These are phyloP conservation scores for Aelia acuminata DNA, from an alignment of 2,888 invertebrate species.

Conservation along the genomic window DNA sequence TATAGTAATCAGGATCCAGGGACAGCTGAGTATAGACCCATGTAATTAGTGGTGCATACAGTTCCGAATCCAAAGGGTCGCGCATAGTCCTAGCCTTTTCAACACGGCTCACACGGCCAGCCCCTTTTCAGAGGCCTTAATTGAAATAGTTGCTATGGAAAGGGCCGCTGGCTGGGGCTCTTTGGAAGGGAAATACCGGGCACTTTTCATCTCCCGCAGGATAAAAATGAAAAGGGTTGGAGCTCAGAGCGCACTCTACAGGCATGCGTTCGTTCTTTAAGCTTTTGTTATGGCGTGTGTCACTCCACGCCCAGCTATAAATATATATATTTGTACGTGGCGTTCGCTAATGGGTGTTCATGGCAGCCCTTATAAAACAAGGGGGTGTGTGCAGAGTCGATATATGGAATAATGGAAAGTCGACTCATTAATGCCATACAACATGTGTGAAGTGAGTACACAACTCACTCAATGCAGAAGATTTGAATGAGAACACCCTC, in stretches of 20 bases:
- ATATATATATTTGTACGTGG: not conserved
- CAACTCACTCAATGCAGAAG: too few relatives aligned
- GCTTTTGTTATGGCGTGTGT: not conserved
- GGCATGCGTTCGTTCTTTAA: not conserved
- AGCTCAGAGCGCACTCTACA: not conserved
- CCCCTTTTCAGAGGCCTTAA: not conserved
- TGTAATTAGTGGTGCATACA: not conserved
- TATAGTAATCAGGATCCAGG: not conserved
- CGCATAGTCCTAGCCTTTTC: not conserved
- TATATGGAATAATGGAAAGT: not conserved
- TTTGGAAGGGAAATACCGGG: not conserved
- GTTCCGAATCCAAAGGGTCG: not conserved
- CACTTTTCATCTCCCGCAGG: not conserved
- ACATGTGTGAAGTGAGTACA: too few relatives aligned
- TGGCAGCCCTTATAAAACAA: not conserved
- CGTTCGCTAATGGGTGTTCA: not conserved
- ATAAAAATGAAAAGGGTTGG: constrained; percentile 22
- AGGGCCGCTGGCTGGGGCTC: not conserved
- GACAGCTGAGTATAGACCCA: not conserved
- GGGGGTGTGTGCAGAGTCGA: not conserved
- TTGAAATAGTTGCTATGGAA: constrained; percentile 30
- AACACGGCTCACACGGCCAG: not conserved
- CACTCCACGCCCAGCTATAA: not conserved
- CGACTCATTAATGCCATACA: not conserved
- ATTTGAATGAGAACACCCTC: too few relatives aligned